phyloP scores from a whole-genome alignment of 2,888 invertebrate species.

The Pammene aurita region DNA sequence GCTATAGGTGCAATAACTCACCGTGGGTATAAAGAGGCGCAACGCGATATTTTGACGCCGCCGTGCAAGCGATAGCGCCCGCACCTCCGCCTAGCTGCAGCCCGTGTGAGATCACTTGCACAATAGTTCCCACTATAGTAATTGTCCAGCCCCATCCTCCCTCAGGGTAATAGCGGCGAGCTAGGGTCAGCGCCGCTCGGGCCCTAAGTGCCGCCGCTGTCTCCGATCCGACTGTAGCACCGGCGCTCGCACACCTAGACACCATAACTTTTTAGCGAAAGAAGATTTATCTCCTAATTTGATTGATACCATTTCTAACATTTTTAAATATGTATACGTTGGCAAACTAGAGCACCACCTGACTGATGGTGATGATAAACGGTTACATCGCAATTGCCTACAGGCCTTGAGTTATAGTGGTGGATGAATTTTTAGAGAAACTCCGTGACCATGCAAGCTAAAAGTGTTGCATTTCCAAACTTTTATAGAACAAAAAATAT shows the following conservation, averaged over 20 bases:
- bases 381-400: too few relatives aligned
- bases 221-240: conserved; percentile 74
- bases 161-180: conserved; percentile 92
- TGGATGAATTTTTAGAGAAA: not conserved
- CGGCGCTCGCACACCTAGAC: conserved; percentile 80
- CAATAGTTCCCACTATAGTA: conserved; percentile 87
- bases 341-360: too few relatives aligned
- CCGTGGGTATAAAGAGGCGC: conserved; percentile 86
- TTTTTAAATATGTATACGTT: not conserved
- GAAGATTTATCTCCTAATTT: conserved; percentile 45
- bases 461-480: not conserved
- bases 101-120: conserved; percentile 89
- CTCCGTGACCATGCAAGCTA: not conserved
- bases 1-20: conserved; percentile 63
- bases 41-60: conserved; percentile 85
- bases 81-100: conserved; percentile 87
- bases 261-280: conserved; percentile 53
- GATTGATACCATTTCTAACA: conserved; percentile 15
- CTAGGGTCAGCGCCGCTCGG: conserved; percentile 85
- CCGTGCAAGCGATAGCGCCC: conserved; percentile 85
- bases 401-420: not conserved
- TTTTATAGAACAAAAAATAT: not conserved
- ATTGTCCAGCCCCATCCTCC: conserved; percentile 95
- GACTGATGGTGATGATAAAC: too few relatives aligned
- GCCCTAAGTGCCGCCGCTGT: conserved; percentile 80